Base-by-base conservation (phyloP, 2,797 vertebrate genomes). In the Prunella strophiata region DNA sequence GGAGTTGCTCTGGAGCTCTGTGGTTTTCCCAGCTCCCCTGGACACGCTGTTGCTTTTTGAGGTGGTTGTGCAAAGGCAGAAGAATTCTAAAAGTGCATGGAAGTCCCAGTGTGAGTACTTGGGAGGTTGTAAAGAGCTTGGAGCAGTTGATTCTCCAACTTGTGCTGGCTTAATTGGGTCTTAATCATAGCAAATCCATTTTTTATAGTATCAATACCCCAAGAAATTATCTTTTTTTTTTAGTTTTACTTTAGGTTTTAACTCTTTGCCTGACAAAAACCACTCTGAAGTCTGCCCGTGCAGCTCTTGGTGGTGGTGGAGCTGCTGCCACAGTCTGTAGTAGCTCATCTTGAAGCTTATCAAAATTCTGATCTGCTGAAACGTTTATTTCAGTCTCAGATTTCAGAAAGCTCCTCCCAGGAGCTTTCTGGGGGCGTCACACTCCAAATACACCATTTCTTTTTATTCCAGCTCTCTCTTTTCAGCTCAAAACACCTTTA, bases 381-480 rank as follows among this genome's bases (percentile, higher is more conserved):
- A 36, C 1, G 0, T 30, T 71, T 36, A 16, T 42, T 67, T 75
- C 16, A 2, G 30, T 47, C 57, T 55, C 25, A 26, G 9, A 10
- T 36, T 71, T 16, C 36, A 40, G 10, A 22, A 6, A 6, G 23
- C 58, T 48, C 19, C 38, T 66, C 43, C 59, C 16, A 30, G 70
- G 27, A 73, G 32, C 55, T 45, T 61, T 47, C 43, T 5, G 42
- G 54, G 45, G 47, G 16, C 0, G 1, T 68, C 8, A 3, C 0
- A 5, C 26, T 1, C 42, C 1, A 0, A 48, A 8, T 2, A 8
- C 30, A 2, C 17, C 1, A 0, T 9, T 19, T 7, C 10, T 8
- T 77, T 51, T 30, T 6, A 22, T 38, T 23, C 29, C 45, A 16
- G 15, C 27, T 59, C 82, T 32, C 45, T 21, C 16, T 25, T 23